Conservation (phyloP, 2,888 invertebrate genomes). For the Caenorhabditis afra region DNA sequence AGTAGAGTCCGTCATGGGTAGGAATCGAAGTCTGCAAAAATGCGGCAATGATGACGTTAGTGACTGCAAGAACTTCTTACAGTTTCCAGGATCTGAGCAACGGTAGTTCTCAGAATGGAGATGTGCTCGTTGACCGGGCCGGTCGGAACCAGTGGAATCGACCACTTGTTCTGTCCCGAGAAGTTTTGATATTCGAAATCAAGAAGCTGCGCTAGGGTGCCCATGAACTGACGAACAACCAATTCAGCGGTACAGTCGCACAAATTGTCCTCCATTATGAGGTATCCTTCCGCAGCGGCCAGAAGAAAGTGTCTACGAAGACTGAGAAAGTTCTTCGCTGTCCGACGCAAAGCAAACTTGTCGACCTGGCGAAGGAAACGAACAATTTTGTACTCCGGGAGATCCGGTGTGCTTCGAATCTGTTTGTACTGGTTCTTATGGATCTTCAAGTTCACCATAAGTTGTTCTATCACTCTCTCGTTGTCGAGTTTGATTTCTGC, state of each 20-base stretch:
- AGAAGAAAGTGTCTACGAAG: neutral
- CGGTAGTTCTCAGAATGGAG: neutral
- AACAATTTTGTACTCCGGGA: neutral
- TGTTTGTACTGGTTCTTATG: neutral
- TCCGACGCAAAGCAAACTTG: neutral
- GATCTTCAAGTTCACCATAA: neutral
- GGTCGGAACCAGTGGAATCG: neutral
- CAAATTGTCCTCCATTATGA: neutral
- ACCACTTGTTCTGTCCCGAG: slow-evolving; percentile 9
- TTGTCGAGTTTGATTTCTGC: neutral
- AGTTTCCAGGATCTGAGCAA: neutral
- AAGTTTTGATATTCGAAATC: slow-evolving; percentile 14
- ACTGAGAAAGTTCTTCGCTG: neutral
- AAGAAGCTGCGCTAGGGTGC: neutral
- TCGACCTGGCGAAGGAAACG: neutral
- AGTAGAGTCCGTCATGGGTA: neutral
- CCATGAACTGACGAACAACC: slow-evolving; percentile 6
- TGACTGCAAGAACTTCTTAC: too few relatives aligned
- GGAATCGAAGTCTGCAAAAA: neutral
- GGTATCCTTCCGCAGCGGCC: slow-evolving; percentile 3
- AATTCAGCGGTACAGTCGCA: slow-evolving; percentile 11
- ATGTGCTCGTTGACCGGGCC: slow-evolving; percentile 1
- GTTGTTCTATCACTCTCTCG: neutral
- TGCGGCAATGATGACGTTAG: too few relatives aligned
- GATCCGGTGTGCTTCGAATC: neutral